These are phyloP conservation scores for Arctocebus calabarensis DNA, from an alignment of 2,797 vertebrate species.

Conservation along the genomic window DNA sequence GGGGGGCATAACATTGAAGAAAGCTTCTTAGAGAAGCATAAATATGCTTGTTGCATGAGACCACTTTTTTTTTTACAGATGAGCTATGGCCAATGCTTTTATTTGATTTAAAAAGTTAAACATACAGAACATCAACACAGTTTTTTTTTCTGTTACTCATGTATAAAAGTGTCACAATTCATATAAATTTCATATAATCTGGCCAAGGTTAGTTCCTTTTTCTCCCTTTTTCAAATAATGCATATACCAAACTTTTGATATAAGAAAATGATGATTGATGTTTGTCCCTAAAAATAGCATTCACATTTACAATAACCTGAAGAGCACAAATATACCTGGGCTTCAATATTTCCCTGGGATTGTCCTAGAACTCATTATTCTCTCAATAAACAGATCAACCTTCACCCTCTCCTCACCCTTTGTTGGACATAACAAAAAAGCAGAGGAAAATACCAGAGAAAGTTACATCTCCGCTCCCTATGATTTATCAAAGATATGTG, in stretches of 20 bases:
- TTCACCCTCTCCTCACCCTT: too few species aligned
- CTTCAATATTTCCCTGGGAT: not conserved
- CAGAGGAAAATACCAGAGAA: not conserved
- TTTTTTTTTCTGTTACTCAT: not conserved
- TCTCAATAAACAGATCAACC: not conserved
- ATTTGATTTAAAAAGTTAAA: not conserved
- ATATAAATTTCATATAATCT: not conserved
- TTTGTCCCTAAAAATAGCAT: not conserved
- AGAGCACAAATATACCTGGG: not conserved
- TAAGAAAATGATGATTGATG: conserved; percentile 3
- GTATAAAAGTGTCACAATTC: not conserved
- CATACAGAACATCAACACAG: not conserved
- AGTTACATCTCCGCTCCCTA: not conserved
- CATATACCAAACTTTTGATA: not conserved
- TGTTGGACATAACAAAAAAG: not conserved
- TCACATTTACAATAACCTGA: not conserved
- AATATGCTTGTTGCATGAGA: not conserved
- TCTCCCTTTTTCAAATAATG: not conserved
- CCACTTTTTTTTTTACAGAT: not conserved
- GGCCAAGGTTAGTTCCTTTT: not conserved
- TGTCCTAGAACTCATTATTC: not conserved
- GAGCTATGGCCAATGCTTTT: not conserved
- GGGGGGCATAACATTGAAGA: not conserved
- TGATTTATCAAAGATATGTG: not conserved
- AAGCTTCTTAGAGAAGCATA: not conserved